Base-by-base conservation (phyloP, 2,888 invertebrate species). In the Caenorhabditis doughertyi region DNA sequence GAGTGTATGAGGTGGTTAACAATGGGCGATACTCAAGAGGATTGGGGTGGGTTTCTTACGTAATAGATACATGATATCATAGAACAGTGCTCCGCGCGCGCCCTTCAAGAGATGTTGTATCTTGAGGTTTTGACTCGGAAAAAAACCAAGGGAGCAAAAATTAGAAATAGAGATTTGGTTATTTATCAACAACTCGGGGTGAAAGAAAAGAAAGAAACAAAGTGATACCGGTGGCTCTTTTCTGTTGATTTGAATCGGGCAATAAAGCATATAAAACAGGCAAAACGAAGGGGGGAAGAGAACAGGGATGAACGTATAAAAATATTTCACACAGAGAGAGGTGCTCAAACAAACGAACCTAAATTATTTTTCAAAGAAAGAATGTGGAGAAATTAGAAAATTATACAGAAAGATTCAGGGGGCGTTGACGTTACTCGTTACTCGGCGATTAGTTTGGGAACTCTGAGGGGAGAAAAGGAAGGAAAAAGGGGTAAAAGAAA, bases 31-130 rank as follows among this genome's bases (percentile, higher is more conserved):
- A 18, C 72, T 72, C 27, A 32, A 62, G 72, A 58, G 71, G 51
- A 8, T 27, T 5, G 27, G 8, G 13, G 23, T 0, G 13, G 9
- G n/a, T 32, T 32, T 58, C 51, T 51, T 73, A 51, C 72, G 72
- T 73, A 73, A 73, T 42, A 60, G 72, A 73, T 73, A 73, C 21
- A 73, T 73, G 72, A 73, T 73, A 73, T 73, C 72, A 73, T 73
- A 58, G 58, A 58, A 58, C 39, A 58, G 2, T 51, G 44, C 13
- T 13, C 13, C 2, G 39, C 3, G 39, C 5, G 32, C 4, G 9
- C 4, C 4, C 4, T 4, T 32, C 32, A 32, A 32, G 9, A 16
- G 13, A 11, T 42, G 42, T 42, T 42, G 42, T 42, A 42, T 42
- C 13, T 42, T 5, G 16, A 13, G 42, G 42, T 42, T 42, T 42